These are phyloP conservation scores for Microctonus aethiopoides DNA, from an alignment of 2,888 invertebrate species.

Conservation along the genomic window DNA sequence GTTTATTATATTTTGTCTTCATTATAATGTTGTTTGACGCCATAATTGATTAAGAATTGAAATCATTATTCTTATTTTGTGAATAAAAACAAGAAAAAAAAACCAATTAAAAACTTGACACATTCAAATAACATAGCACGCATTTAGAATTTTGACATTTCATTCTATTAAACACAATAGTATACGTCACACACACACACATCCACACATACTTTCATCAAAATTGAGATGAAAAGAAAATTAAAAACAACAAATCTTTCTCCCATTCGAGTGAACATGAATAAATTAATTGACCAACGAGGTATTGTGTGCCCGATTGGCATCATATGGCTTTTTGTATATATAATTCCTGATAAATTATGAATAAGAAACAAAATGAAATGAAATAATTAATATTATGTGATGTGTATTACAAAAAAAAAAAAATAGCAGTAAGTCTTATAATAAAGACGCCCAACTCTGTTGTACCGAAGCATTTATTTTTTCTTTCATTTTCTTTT, in stretches of 20 bases:
- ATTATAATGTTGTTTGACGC: slow-evolving; percentile 13
- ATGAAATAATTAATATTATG: slow-evolving; percentile 48
- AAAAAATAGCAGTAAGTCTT: slow-evolving; percentile 41
- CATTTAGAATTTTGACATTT: slow-evolving; percentile 45
- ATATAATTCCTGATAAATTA: slow-evolving; percentile 62
- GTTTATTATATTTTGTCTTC: slow-evolving; percentile 2
- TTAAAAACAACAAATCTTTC: not conserved
- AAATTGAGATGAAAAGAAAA: not conserved
- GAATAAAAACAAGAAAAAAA: slow-evolving; percentile 16
- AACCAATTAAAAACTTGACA: slow-evolving; percentile 9
- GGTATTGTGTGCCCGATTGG: slow-evolving; percentile 33
- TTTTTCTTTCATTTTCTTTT: not conserved
- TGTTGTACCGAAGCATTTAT: slow-evolving; percentile 12
- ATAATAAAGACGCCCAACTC: slow-evolving; percentile 44
- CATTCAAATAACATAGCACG: slow-evolving; percentile 27
- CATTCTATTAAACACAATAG: not conserved
- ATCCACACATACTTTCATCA: not conserved
- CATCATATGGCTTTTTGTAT: slow-evolving; percentile 63
- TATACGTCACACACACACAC: not conserved
- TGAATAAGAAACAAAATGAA: slow-evolving; percentile 50
- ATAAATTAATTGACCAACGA: not conserved
- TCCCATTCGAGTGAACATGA: not conserved
- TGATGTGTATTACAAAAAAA: slow-evolving; percentile 58
- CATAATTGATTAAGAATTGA: slow-evolving; percentile 7
- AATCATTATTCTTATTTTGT: slow-evolving; percentile 4